A percentile compares a stretch with the other conserved stretches of the same genome.
Evolutionary conservation across 2,888 invertebrate species (phyloP).

Genomic region (Blastobasis lacticolella): DNA sequence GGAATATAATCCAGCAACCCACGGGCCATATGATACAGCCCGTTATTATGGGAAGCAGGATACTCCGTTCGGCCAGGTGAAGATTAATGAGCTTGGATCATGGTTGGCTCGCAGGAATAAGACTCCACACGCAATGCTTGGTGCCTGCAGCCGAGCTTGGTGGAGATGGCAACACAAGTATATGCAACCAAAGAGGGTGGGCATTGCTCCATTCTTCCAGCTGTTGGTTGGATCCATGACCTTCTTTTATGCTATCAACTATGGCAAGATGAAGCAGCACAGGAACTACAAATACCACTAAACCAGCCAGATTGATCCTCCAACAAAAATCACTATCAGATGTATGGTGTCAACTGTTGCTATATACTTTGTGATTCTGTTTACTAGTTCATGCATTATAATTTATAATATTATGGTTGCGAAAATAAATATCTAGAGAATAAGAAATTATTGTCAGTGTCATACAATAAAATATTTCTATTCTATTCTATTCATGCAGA

Average conservation of each 20-base stretch:
- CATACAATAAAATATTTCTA: too few species aligned
- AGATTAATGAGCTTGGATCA: conserved; percentile 84
- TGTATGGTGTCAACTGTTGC: conserved; percentile 22
- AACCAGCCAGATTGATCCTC: not conserved
- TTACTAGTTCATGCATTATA: conserved; percentile 26
- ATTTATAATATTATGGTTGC: conserved; percentile 14
- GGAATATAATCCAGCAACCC: conserved; percentile 90
- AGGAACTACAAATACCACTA: conserved; percentile 92
- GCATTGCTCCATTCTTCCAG: conserved; percentile 87
- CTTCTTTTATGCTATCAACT: conserved; percentile 88
- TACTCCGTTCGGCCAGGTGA: conserved; percentile 90
- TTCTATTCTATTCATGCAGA: too few species aligned
- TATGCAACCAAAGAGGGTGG: conserved; percentile 82
- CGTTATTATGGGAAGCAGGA: conserved; percentile 96
- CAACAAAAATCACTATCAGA: not conserved
- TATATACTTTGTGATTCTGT: conserved; percentile 21
- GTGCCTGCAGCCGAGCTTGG: conserved; percentile 84
- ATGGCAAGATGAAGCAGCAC: conserved; percentile 84
- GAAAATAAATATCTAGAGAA: conserved; percentile 41
- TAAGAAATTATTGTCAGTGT: too few species aligned
- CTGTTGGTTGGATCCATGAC: conserved; percentile 78
- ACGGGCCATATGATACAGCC: conserved; percentile 95
- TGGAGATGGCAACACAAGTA: conserved; percentile 97
- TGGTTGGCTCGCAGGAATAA: conserved; percentile 94
- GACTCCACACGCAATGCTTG: conserved; percentile 77